phyloP scores from a whole-genome alignment of 2,888 invertebrate species.

The Fragum sueziense region DNA sequence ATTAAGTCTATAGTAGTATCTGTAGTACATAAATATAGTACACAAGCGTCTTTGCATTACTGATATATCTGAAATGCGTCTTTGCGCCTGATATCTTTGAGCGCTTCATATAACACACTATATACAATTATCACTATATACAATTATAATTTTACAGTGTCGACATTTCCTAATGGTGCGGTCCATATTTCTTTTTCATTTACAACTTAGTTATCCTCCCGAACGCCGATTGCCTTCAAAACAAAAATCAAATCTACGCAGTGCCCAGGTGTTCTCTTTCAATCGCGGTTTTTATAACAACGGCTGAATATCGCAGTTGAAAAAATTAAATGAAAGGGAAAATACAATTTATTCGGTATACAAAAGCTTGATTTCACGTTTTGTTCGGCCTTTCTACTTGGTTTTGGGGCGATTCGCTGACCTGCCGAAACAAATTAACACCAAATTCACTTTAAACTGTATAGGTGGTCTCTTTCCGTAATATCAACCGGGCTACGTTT shows the following conservation, averaged over 20 bases:
- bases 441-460: conserved; percentile 21
- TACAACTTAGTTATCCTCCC: conserved; percentile 1
- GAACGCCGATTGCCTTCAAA: conserved; percentile 7
- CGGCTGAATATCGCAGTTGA: conserved; percentile 48
- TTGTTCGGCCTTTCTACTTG: conserved; percentile 28
- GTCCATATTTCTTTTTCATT: conserved; percentile 23
- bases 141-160: too few relatives aligned
- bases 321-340: conserved; percentile 60
- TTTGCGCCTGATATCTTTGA: too few relatives aligned
- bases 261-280: conserved; percentile 54
- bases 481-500: background rate
- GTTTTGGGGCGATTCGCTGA: conserved; percentile 21
- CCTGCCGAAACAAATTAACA: conserved; percentile 51
- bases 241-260: conserved; percentile 21
- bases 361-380: conserved; percentile 25
- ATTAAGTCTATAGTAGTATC: too few relatives aligned
- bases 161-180: background rate
- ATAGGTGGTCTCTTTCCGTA: conserved; percentile 45
- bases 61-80: too few relatives aligned
- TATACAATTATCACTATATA: too few relatives aligned
- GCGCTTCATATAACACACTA: too few relatives aligned
- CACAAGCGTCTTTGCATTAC: too few relatives aligned
- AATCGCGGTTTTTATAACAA: conserved; percentile 9
- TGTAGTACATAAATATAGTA: too few relatives aligned
- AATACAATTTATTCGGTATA: conserved; percentile 57